Base-by-base conservation (phyloP, 2,888 invertebrate species). In the Conus canariensis region DNA sequence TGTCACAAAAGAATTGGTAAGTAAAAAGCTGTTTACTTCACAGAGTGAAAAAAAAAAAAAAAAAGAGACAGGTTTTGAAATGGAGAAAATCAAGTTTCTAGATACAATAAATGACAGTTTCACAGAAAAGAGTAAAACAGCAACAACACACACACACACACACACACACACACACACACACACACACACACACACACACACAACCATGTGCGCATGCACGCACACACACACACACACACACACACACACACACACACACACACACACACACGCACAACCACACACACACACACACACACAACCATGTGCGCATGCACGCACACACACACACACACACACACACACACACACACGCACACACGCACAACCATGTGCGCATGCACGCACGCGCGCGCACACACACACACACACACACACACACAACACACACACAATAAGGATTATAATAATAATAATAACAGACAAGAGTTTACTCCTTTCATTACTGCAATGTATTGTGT, bases 271-370 rank as follows among this genome's bases (percentile, higher is more conserved):
- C 30, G 16, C 77, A 80, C 77, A 80, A 25, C 25, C 30, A 80
- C 77, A 80, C 77, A 80, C 30, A 80, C 30, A 80, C 77, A 80
- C 77, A 80, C 77, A 80, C 7, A 16, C 5, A 25, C 70, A 70
- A 16, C 14, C 70, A 70, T 22, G 4, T 8, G 19, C 70, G 19
- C 70, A 70, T n/a, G 19, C 16, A 70, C 19, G 70, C n/a, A 70
- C 16, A 77, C 30, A 77, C 77, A 77, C 77, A 77, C 77, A 77
- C 77, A 77, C 77, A 77, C 77, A 77, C 77, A 77, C 30, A 30
- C 77, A 80, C 77, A 80, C 30, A 80, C 77, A 80, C 77, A 80
- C 30, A 80, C 30, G 45, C 77, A 80, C 77, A 80, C 77, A 80
- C 7, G 30, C 5, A 25, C 70, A 70, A 16, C 14, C 70, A 70